Percentiles rank a stretch among this genome's conserved stretches.
Conservation (phyloP, 2,113 vertebrate genomes). For the Toxotes jaculatrix region DNA sequence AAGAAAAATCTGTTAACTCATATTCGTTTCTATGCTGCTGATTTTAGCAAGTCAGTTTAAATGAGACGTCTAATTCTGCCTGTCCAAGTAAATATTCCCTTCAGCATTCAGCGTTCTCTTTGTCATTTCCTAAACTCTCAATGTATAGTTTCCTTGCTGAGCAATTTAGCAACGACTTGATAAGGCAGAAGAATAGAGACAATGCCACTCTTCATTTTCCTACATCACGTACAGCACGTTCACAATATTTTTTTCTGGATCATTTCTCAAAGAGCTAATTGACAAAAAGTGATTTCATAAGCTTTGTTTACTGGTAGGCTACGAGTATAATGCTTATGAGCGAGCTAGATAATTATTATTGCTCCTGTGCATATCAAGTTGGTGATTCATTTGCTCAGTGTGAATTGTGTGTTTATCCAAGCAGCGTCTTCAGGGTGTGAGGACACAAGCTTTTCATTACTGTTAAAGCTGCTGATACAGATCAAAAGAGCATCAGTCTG, state of each 20-base stretch:
- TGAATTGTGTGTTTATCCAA: conserved; percentile 65
- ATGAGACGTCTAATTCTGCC: conserved; percentile 37
- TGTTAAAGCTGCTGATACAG: conserved; percentile 61
- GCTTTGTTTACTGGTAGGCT: conserved; percentile 68
- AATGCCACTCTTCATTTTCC: conserved; percentile 9
- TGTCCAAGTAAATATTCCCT: conserved; percentile 24
- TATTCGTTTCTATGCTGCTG: conserved; percentile 27
- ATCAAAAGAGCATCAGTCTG: conserved; percentile 57
- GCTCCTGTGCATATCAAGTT: conserved; percentile 70
- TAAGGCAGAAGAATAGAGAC: conserved; percentile 40
- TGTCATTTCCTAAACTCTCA: conserved; percentile 10
- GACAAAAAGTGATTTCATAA: conserved; percentile 70
- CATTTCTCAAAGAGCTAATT: conserved; percentile 69
- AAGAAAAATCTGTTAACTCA: conserved; percentile 1
- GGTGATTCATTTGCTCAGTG: conserved; percentile 60
- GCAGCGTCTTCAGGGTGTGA: conserved; percentile 31
- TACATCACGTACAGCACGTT: conserved; percentile 45
- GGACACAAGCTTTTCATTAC: conserved; percentile 48
- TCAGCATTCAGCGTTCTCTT: conserved; percentile 11
- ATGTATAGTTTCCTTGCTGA: conserved; percentile 16
- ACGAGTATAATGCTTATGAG: conserved; percentile 65
- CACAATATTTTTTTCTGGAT: conserved; percentile 31
- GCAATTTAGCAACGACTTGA: conserved; percentile 7
- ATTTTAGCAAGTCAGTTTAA: conserved; percentile 22
- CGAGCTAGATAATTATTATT: conserved; percentile 63